Percentiles rank a stretch among this genome's conserved stretches.
phyloP scores from a whole-genome alignment of 2,888 invertebrate genomes.

The Metellina segmentata region DNA sequence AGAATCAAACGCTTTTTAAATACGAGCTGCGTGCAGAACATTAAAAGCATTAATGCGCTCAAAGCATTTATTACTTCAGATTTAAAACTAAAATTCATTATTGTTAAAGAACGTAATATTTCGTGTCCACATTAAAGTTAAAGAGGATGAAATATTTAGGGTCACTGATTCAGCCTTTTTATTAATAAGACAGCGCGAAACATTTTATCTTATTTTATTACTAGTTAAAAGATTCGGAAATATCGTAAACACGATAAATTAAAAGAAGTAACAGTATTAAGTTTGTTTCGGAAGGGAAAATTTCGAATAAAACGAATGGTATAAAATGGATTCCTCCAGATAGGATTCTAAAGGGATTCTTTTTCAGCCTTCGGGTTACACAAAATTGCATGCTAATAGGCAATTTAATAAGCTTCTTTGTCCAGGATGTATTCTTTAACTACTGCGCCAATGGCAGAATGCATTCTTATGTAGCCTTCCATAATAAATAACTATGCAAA shows the following conservation, averaged over 20 bases:
- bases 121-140: too few relatives aligned
- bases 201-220: too few relatives aligned
- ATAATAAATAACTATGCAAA: slow-evolving; percentile 32
- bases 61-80: too few relatives aligned
- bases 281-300: neutral
- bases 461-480: neutral
- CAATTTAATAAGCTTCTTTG: slow-evolving; percentile 34
- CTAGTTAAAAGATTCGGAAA: neutral
- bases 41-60: too few relatives aligned
- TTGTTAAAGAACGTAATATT: too few relatives aligned
- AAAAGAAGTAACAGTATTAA: neutral
- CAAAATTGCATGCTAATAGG: slow-evolving; percentile 49
- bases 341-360: neutral
- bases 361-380: slow-evolving; percentile 15
- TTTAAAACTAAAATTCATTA: too few relatives aligned
- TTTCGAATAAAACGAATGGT: too few relatives aligned
- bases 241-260: neutral
- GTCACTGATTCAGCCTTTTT: too few relatives aligned
- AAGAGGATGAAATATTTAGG: too few relatives aligned
- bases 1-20: too few relatives aligned
- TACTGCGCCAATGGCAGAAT: slow-evolving; percentile 5
- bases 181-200: too few relatives aligned
- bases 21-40: too few relatives aligned
- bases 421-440: slow-evolving; percentile 14
- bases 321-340: neutral